Percentiles rank a stretch among this genome's conserved stretches.
Evolutionary conservation across 2,888 invertebrate species (phyloP).

Genomic region (Cotesia congregata): DNA sequence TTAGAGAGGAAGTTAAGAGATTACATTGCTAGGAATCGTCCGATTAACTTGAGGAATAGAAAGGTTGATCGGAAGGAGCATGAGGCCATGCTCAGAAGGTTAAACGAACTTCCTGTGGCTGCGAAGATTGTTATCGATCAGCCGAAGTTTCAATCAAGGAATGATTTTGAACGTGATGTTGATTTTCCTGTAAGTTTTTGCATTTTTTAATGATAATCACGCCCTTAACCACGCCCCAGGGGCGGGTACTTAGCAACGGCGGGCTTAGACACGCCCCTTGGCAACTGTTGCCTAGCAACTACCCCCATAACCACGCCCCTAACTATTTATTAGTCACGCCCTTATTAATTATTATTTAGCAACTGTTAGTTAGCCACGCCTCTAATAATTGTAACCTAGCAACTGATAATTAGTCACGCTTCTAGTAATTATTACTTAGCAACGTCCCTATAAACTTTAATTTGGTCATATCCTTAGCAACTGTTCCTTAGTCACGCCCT

Average conservation of each 20-base stretch:
- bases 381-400: too few relatives aligned
- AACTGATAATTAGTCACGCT: too few relatives aligned
- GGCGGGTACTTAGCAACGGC: background rate
- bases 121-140: conserved; percentile 58
- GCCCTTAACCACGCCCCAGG: background rate
- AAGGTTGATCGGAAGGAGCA: conserved; percentile 18
- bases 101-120: conserved; percentile 58
- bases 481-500: too few relatives aligned
- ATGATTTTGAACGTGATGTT: conserved; percentile 50
- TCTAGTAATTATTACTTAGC: too few relatives aligned
- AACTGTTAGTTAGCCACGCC: too few relatives aligned
- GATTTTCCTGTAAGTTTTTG: conserved; percentile 56
- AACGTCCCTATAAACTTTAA: too few relatives aligned
- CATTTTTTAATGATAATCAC: conserved; percentile 15
- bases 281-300: too few relatives aligned
- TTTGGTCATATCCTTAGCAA: too few relatives aligned
- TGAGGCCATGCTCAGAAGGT: conserved; percentile 50
- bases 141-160: conserved; percentile 42
- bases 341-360: too few relatives aligned
- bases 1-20: conserved; percentile 45
- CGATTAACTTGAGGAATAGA: conserved; percentile 44
- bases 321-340: too few relatives aligned
- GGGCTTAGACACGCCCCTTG: too few relatives aligned
- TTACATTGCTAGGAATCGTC: conserved; percentile 55
- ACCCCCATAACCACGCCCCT: too few relatives aligned